A percentile compares a stretch with the other conserved stretches of the same genome.
These are phyloP conservation scores for Cyphomyrmex costatus DNA, from an alignment of 1,140 invertebrate species.

Conservation along the genomic window DNA sequence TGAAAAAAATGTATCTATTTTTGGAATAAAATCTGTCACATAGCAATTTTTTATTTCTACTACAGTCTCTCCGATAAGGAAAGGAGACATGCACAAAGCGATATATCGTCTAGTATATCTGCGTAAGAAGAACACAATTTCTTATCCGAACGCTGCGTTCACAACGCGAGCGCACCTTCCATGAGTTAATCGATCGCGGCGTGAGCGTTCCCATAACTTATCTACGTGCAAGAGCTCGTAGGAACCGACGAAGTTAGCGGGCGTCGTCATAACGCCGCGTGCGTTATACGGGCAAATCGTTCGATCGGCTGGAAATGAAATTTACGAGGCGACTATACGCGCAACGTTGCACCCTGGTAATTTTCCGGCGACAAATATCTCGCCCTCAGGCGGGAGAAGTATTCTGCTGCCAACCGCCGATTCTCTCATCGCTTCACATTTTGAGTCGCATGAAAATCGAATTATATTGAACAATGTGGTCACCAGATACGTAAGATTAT, in stretches of 20 bases:
- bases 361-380: constrained; percentile 76
- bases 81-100: not conserved
- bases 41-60: not conserved
- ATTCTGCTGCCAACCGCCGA: not conserved
- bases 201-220: constrained; percentile 48
- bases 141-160: constrained; percentile 30
- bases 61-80: no score
- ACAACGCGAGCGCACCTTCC: constrained; percentile 19
- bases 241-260: constrained; percentile 48
- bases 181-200: constrained; percentile 67
- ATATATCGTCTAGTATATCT: not conserved
- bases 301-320: constrained; percentile 59
- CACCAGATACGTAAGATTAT: not conserved
- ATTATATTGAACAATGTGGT: constrained; percentile 6
- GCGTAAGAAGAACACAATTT: constrained; percentile 33
- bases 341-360: constrained; percentile 60
- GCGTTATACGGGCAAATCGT: constrained; percentile 53
- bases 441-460: constrained; percentile 21
- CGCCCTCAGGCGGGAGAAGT: not conserved
- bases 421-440: constrained; percentile 27
- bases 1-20: not conserved
- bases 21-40: no score
- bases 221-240: constrained; percentile 48
- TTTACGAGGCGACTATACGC: constrained; percentile 43
- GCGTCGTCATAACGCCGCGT: constrained; percentile 48